These are phyloP conservation scores for Hermatobates lingyangjiaoensis DNA, from an alignment of 1,140 invertebrate species.

Conservation along the genomic window DNA sequence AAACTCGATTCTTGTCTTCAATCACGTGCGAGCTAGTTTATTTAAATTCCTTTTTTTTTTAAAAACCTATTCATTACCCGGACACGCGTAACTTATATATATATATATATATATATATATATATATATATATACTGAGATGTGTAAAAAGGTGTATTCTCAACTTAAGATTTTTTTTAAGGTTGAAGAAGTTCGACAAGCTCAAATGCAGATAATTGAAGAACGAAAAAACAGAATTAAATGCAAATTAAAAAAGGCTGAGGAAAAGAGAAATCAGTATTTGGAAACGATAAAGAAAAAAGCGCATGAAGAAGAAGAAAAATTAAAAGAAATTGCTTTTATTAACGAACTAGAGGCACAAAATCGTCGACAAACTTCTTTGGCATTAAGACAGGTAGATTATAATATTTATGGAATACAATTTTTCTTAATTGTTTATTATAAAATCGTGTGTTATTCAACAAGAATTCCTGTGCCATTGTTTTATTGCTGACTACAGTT, in stretches of 20 bases:
- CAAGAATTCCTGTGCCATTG: too few species aligned
- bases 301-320: slow-evolving; percentile 96
- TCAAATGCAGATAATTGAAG: slow-evolving; percentile 67
- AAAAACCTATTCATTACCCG: too few species aligned
- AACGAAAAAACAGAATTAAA: slow-evolving; percentile 67
- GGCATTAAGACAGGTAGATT: slow-evolving; percentile 41
- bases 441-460: too few species aligned
- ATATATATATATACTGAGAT: not conserved
- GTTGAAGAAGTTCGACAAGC: slow-evolving; percentile 78
- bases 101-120: not conserved
- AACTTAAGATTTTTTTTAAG: slow-evolving; percentile 18
- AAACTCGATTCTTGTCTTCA: too few species aligned
- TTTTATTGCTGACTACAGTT: too few species aligned
- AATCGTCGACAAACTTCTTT: slow-evolving; percentile 82
- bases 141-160: not conserved
- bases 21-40: too few species aligned
- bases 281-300: slow-evolving; percentile 71
- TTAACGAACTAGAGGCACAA: slow-evolving; percentile 87
- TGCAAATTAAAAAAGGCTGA: slow-evolving; percentile 72
- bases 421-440: too few species aligned
- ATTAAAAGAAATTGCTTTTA: slow-evolving; percentile 91
- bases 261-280: slow-evolving; percentile 65
- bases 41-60: too few species aligned
- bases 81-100: too few species aligned
- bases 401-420: too few species aligned